phyloP scores from a whole-genome alignment of 23 tunicate genomes.

The Halocynthia roretzi region DNA sequence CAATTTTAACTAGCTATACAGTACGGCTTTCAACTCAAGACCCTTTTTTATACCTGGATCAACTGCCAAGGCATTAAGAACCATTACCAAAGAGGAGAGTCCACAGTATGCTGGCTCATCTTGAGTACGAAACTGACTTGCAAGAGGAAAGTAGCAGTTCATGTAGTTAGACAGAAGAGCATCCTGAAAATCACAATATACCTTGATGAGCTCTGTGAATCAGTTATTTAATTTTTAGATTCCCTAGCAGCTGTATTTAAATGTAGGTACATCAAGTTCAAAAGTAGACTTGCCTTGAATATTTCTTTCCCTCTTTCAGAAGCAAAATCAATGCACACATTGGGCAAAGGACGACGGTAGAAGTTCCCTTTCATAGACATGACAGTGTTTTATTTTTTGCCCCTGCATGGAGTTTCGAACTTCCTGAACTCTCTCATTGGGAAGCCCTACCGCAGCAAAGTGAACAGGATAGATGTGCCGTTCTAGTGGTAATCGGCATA shows the following conservation, averaged over 20 bases:
- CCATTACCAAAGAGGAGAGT: constrained; percentile 63
- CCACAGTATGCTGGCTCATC: constrained; percentile 81
- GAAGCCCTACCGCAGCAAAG: neutral
- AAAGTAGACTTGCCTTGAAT: neutral
- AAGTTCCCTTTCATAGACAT: neutral
- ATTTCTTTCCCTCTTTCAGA: constrained; percentile 11
- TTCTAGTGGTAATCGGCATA: too few relatives aligned
- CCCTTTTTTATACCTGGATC: constrained; percentile 49
- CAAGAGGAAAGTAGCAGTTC: constrained; percentile 39
- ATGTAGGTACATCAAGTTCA: too few relatives aligned
- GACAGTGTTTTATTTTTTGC: neutral
- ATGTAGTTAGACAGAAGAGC: constrained; percentile 41
- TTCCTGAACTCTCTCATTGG: neutral
- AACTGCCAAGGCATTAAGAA: constrained; percentile 52
- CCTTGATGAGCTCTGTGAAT: too few relatives aligned
- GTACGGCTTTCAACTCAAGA: too few relatives aligned
- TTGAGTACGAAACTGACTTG: constrained; percentile 51
- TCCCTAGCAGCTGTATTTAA: too few relatives aligned
- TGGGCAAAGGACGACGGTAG: constrained; percentile 9
- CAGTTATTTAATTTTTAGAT: too few relatives aligned
- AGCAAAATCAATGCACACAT: constrained; percentile 18
- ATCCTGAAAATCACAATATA: neutral
- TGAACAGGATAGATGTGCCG: too few relatives aligned
- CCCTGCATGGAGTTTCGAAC: neutral
- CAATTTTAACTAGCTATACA: neutral